Evolutionary conservation across 2,797 vertebrate genomes (phyloP).

Genomic region (Rhinatrema bivittatum): DNA sequence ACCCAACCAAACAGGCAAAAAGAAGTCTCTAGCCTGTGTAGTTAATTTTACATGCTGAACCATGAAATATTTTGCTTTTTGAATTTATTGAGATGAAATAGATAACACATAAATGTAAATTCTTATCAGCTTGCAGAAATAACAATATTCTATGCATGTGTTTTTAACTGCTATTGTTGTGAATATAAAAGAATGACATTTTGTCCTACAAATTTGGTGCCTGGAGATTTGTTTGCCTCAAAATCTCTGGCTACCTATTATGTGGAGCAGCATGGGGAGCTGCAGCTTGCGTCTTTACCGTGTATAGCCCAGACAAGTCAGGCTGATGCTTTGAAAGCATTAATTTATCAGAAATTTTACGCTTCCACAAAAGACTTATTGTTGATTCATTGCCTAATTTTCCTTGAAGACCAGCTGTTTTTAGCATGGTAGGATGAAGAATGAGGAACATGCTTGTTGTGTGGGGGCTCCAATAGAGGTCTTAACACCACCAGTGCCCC

Average conservation of each 20-base stretch:
- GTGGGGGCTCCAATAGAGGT: constrained; percentile 33
- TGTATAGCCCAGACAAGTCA: constrained; percentile 41
- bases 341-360: constrained; percentile 49
- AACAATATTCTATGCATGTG: too few species aligned
- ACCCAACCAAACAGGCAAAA: too few species aligned
- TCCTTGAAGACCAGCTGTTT: constrained; percentile 89
- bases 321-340: constrained; percentile 40
- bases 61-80: constrained; percentile 5
- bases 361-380: constrained; percentile 58
- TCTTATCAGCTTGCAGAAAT: too few species aligned
- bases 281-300: constrained; percentile 46
- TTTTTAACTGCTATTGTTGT: too few species aligned
- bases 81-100: too few species aligned
- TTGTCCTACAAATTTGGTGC: constrained; percentile 8
- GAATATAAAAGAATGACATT: constrained; percentile 8
- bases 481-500: constrained; percentile 24
- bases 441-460: constrained; percentile 50
- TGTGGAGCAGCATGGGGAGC: constrained; percentile 36
- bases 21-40: too few species aligned
- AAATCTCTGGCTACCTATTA: constrained; percentile 25
- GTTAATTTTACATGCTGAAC: too few species aligned
- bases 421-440: constrained; percentile 74
- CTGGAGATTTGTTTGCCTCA: constrained; percentile 7
- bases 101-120: too few species aligned
- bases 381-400: constrained; percentile 75